Conservation (phyloP, 2,888 invertebrate genomes). For the Ochropleura plecta region DNA sequence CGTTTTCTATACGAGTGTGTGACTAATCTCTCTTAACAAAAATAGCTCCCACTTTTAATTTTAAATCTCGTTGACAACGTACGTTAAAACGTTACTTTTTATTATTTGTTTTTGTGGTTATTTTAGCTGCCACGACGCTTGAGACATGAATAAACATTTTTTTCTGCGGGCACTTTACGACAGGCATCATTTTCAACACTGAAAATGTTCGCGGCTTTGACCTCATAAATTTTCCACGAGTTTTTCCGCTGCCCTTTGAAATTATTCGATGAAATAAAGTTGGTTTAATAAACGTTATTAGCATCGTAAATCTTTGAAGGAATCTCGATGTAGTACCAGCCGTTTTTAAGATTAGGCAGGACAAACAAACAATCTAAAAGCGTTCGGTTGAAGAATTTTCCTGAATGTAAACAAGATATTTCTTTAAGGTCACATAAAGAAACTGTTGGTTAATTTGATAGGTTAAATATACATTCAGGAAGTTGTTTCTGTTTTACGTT, state of each 20-base stretch:
- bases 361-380: slow-evolving; percentile 51
- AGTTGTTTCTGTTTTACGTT: slow-evolving; percentile 21
- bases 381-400: slow-evolving; percentile 26
- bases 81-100: slow-evolving; percentile 56
- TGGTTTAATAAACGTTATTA: slow-evolving; percentile 30
- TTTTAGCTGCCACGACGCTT: slow-evolving; percentile 42
- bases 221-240: slow-evolving; percentile 51
- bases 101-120: slow-evolving; percentile 65
- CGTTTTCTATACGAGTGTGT: slow-evolving; percentile 35
- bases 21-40: slow-evolving; percentile 59
- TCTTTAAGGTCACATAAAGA: slow-evolving; percentile 33
- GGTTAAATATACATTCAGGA: slow-evolving; percentile 17
- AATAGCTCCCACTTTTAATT: slow-evolving; percentile 62
- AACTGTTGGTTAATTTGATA: slow-evolving; percentile 12
- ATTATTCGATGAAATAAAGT: slow-evolving; percentile 30
- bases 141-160: slow-evolving; percentile 34
- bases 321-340: slow-evolving; percentile 32
- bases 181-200: slow-evolving; percentile 29
- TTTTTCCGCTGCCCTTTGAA: slow-evolving; percentile 35
- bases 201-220: slow-evolving; percentile 28
- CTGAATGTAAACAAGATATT: slow-evolving; percentile 22
- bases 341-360: slow-evolving; percentile 40
- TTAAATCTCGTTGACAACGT: slow-evolving; percentile 64
- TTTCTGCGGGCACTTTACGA: slow-evolving; percentile 28
- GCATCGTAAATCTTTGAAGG: slow-evolving; percentile 27